Conservation (phyloP, 23 tunicate genomes). For the Styela clava region DNA sequence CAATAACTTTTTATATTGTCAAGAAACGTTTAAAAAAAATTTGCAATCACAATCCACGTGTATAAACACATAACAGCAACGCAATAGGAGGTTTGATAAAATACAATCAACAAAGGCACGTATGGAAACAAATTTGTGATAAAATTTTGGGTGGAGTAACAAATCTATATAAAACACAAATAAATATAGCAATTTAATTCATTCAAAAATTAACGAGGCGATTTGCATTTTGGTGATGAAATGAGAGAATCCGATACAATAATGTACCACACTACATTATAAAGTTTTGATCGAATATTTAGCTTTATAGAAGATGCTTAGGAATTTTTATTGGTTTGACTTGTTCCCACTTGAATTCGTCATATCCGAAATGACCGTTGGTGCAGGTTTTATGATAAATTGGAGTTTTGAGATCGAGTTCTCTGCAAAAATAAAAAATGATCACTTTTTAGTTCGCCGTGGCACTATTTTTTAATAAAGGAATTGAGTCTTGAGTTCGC, state of each 20-base stretch:
- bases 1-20: no score
- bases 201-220: no score
- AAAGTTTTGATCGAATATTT: no score
- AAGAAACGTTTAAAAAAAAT: no score
- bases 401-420: conserved; percentile 62
- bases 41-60: no score
- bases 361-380: conserved; percentile 89
- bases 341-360: conserved; percentile 81
- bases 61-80: no score
- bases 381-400: conserved; percentile 77
- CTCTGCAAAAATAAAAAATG: conserved; percentile 32
- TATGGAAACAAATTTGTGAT: not conserved
- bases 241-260: no score
- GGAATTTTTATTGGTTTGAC: conserved; percentile 49
- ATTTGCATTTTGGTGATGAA: no score
- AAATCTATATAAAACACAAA: not conserved
- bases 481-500: no score
- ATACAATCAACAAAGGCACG: not conserved
- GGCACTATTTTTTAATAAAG: not conserved
- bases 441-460: conserved; percentile 4
- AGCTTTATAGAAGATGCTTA: conserved; percentile 22
- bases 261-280: no score
- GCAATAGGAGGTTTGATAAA: not conserved
- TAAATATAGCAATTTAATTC: not conserved
- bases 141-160: not conserved